These are phyloP conservation scores for Drymodes brunneopygia DNA, from an alignment of 2,113 vertebrate species.

Conservation along the genomic window DNA sequence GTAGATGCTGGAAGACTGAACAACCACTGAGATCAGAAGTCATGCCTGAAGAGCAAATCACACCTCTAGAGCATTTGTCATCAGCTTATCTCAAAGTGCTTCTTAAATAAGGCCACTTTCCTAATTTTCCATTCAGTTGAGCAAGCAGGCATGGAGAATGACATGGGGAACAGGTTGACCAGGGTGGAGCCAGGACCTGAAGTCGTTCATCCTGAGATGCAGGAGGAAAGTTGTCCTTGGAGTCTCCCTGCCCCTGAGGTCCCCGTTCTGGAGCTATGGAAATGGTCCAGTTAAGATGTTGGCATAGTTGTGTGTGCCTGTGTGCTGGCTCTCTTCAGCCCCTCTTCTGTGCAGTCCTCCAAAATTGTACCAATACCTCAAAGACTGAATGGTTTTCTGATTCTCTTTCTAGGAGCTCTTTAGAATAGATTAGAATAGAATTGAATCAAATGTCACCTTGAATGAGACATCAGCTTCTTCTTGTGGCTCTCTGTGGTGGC, in stretches of 20 bases:
- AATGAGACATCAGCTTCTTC: neutral
- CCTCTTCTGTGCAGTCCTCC: accelerated
- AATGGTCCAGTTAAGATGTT: neutral
- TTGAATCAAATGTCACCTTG: neutral
- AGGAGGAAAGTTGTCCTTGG: neutral
- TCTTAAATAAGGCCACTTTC: neutral
- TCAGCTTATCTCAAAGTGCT: neutral
- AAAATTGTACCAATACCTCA: neutral
- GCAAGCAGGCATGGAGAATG: neutral
- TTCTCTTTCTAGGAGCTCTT: neutral
- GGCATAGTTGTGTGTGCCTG: neutral
- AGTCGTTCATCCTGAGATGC: neutral
- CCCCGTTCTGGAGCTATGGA: neutral
- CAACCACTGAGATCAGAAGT: neutral
- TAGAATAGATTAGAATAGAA: neutral
- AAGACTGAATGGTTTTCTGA: neutral
- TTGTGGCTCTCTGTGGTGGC: neutral
- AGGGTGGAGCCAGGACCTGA: neutral
- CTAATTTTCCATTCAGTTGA: neutral
- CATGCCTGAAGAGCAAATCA: neutral
- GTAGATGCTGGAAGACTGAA: neutral
- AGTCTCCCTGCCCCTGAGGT: neutral
- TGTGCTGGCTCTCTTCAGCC: neutral
- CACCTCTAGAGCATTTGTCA: neutral
- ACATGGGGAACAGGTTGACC: neutral